phyloP scores from a whole-genome alignment of 2,888 invertebrate species.

The Dryobota labecula region DNA sequence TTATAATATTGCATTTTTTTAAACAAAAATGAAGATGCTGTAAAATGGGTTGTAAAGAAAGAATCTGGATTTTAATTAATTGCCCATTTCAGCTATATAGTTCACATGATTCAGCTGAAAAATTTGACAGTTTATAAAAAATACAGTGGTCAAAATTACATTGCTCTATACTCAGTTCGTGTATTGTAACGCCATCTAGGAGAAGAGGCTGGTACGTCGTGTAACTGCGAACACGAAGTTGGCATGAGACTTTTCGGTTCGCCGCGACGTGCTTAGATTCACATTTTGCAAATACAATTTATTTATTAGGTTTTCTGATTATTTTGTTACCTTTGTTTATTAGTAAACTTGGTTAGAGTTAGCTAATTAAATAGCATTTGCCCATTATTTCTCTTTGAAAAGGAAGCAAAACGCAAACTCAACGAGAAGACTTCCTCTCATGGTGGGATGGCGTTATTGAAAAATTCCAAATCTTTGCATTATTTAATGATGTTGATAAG shows the following conservation, averaged over 20 bases:
- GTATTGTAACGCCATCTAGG: slow-evolving; percentile 39
- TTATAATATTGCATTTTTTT: too few relatives aligned
- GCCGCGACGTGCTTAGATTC: background rate
- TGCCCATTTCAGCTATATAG: background rate
- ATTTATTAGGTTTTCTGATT: background rate
- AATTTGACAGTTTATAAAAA: background rate
- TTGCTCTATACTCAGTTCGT: background rate
- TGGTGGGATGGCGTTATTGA: slow-evolving; percentile 11
- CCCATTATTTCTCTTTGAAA: background rate
- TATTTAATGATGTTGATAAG: background rate
- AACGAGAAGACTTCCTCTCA: background rate
- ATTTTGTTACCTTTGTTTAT: too few relatives aligned
- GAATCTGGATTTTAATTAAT: background rate
- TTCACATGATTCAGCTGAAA: background rate
- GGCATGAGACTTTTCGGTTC: background rate
- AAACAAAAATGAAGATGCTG: background rate
- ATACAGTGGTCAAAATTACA: background rate
- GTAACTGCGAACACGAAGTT: background rate
- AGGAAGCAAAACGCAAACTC: background rate
- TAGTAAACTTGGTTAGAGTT: background rate
- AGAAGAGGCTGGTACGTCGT: background rate
- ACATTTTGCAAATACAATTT: background rate
- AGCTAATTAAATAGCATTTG: background rate
- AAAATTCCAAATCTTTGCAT: background rate
- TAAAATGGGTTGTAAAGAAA: background rate